A percentile compares a stretch with the other conserved stretches of the same genome.
Conservation (phyloP, 2,888 invertebrate genomes). For the Flexamia atlantica region DNA sequence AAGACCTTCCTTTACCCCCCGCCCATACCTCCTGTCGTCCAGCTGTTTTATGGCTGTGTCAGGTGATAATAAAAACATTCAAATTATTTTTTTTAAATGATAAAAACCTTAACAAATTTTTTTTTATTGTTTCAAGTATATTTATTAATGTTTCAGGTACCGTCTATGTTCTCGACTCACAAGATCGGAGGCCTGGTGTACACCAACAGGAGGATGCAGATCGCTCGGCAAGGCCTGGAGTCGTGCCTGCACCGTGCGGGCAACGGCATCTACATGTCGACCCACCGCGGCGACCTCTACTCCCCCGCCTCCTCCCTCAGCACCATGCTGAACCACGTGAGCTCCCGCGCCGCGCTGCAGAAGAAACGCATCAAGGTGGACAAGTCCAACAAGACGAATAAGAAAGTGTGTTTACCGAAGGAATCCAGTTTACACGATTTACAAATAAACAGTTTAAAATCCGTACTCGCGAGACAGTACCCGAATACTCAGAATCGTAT, state of each 20-base stretch:
- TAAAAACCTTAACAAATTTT: no score
- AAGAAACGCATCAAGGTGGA: constrained; percentile 45
- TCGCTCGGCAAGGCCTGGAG: constrained; percentile 60
- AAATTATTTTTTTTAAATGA: no score
- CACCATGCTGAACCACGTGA: constrained; percentile 41
- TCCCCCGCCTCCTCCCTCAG: constrained; percentile 12
- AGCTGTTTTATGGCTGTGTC: no score
- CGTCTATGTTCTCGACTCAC: constrained; percentile 56
- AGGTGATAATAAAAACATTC: no score
- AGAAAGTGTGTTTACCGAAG: constrained; percentile 48
- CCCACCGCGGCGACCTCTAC: constrained; percentile 12
- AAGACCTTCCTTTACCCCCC: no score
- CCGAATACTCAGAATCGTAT: constrained; percentile 15
- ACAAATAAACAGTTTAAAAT: constrained; percentile 50
- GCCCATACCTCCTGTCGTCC: no score
- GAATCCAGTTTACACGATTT: constrained; percentile 42
- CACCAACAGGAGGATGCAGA: constrained; percentile 54
- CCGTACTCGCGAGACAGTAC: constrained; percentile 49
- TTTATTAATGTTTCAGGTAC: constrained; percentile 62
- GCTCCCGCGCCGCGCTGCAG: constrained; percentile 9
- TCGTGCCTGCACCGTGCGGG: constrained; percentile 44
- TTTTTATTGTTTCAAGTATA: no score
- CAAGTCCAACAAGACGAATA: constrained; percentile 37
- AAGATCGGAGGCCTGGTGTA: constrained; percentile 62
- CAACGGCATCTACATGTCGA: constrained; percentile 23